Evolutionary conservation across 92 coral and sea anemone genomes (phyloP), one percentile per base, ranked within the genome.

Genomic region (Palythoa heliodiscus): DNA sequence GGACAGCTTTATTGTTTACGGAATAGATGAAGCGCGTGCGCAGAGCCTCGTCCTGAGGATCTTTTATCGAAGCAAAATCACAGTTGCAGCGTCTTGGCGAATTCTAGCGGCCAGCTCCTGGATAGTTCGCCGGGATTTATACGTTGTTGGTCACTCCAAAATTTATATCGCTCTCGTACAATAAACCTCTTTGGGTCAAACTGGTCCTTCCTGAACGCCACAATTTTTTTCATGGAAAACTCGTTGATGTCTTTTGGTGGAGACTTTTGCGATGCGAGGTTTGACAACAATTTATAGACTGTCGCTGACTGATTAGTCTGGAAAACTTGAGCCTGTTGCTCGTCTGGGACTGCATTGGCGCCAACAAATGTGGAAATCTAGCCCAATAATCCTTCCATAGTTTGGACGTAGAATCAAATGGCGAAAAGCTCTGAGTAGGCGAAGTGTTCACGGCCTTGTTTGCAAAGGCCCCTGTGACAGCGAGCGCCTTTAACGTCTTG

Each of bases 61-160:
- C 86, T 24, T 24, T 82, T 7, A 82, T 82, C 10, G 77, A 60
- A 54, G 86, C 16, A 19, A 82, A 82, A 23, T 82, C n/a, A 22
- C 86, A 68, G 78, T 68, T 3, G 57, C 82, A 19, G 86, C 86
- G 25, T 82, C 83, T 20, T 82, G 86, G 16, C 86, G 86, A 14
- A 82, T 82, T 40, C 82, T 69, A 15, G 87, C 63, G 24, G 63
- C 87, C n/a, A 83, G 66, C 78, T 83, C 87, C 24, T 67, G 76
- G 35, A 71, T 23, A 37, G 29, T 40, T 82, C 60, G 7, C 76
- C 73, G 19, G 75, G 86, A n/a, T n/a, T n/a, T n/a, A n/a, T n/a
- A n/a, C n/a, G n/a, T n/a, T n/a, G n/a, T n/a, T n/a, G n/a, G n/a
- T n/a, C n/a, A n/a, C n/a, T n/a, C n/a, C n/a, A n/a, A n/a, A n/a